Base-by-base conservation (phyloP, 2,797 vertebrate genomes). In the Hippocampus kuda region DNA sequence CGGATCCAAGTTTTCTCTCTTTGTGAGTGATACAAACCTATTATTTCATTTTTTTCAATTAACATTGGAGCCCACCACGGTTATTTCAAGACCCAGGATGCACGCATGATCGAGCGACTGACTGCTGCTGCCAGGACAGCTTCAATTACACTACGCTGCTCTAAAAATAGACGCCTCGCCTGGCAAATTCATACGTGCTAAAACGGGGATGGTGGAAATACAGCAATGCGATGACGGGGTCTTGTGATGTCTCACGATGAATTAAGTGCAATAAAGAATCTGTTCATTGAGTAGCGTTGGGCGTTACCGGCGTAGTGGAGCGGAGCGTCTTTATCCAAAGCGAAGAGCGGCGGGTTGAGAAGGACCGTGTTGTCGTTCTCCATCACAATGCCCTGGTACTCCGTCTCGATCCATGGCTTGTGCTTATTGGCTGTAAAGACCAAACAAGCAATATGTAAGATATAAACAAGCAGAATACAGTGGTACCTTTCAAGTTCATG, bases 351-450 rank as follows among this genome's bases (percentile, higher is more conserved):
- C 0, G 96, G 97, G 73, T 98, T 98, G 78, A 99, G 93, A 81
- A 98, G 91, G 62, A 99, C 97, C 0, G 96, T 98, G 91, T 98
- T 96, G 90, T 99, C 97, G 0, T 98, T 98, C 92, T 99, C 97
- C 97, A 98, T 99, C 77, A 99, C 91, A n/a, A 99, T 98, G 82
- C 97, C 97, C 87, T 99, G 97, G 84, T 99, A 99, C 82, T 98
- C 96, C 0, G 96, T 96, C 86, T 98, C 97, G 65, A 99, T 98
- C 97, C 97, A 99, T 84, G 97, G 97, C 85, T 98, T 98, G 90
- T 99, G 97, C 88, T 98, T 98, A 91, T 99, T 99, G 85, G 95
- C 97, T 99, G 89, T 75, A 72, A 83, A 68, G 69, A 77, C 71
- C 76, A 13, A 69, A 76, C 27, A 8, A 60, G 30, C 30, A 34